These are phyloP conservation scores for Fulmarus glacialis DNA, from an alignment of 2,113 vertebrate species.

Conservation along the genomic window DNA sequence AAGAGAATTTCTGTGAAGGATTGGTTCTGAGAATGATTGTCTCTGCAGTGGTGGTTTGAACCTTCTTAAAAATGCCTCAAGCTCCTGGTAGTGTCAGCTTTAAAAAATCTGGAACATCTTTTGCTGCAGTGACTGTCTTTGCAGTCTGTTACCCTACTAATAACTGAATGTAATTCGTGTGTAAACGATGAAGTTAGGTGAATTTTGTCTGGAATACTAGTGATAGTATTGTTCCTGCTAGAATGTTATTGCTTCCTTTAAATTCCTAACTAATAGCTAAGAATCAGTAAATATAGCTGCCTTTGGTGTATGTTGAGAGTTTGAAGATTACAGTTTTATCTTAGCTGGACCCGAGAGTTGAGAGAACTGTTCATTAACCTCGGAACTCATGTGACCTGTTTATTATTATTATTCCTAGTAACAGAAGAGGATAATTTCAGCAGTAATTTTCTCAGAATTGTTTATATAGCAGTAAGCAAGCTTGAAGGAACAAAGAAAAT, in stretches of 20 bases:
- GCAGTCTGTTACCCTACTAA: too few relatives aligned
- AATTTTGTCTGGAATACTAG: neutral
- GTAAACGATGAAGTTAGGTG: neutral
- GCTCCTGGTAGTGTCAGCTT: neutral
- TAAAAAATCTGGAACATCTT: neutral
- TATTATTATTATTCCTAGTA: neutral
- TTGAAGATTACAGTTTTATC: neutral
- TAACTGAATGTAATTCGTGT: neutral
- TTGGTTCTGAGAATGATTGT: neutral
- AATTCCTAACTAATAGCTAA: neutral
- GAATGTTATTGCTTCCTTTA: neutral
- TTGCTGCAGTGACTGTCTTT: neutral
- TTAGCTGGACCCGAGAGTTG: neutral
- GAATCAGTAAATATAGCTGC: neutral
- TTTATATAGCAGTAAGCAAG: neutral
- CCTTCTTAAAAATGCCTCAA: neutral
- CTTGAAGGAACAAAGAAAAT: neutral
- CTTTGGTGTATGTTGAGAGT: neutral
- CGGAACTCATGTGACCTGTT: neutral
- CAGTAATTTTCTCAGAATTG: neutral
- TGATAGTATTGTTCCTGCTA: too few relatives aligned
- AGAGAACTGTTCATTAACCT: neutral
- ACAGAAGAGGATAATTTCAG: neutral
- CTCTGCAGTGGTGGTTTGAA: neutral
- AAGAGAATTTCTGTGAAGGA: neutral